A percentile compares a stretch with the other conserved stretches of the same genome.
Evolutionary conservation across 1,140 invertebrate species (phyloP).

Genomic region (Macrobrachium nipponense): DNA sequence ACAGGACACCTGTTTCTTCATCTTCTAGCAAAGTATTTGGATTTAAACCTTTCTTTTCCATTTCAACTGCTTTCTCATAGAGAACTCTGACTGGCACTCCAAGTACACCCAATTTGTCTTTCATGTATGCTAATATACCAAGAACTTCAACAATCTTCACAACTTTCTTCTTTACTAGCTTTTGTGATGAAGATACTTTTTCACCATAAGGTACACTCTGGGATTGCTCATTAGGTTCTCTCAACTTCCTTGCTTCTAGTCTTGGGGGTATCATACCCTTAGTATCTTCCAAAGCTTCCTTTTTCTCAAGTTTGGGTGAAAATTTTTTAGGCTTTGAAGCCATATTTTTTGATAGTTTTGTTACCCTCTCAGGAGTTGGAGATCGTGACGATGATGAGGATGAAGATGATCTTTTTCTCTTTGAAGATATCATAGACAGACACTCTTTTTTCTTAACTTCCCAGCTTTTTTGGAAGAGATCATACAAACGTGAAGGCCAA

Average conservation of each 20-base stretch:
- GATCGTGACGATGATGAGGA: neutral
- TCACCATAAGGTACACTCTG: neutral
- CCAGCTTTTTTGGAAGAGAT: conserved; percentile 13
- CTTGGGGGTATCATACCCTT: neutral
- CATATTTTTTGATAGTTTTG: neutral
- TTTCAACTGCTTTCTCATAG: conserved; percentile 17
- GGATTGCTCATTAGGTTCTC: too few relatives aligned
- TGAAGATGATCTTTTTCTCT: neutral
- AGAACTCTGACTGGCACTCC: conserved; percentile 4
- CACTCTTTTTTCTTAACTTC: conserved; percentile 22
- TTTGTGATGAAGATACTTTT: neutral
- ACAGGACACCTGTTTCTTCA: neutral
- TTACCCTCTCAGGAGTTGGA: neutral
- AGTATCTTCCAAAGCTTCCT: neutral
- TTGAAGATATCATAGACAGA: conserved; percentile 2
- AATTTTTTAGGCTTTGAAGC: neutral
- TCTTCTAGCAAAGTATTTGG: neutral
- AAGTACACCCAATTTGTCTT: conserved; percentile 27
- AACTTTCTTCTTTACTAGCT: neutral
- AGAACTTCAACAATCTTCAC: conserved; percentile 15
- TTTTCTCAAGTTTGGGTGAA: too few relatives aligned
- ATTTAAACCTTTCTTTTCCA: conserved; percentile 16
- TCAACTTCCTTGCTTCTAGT: too few relatives aligned
- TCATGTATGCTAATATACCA: conserved; percentile 20
- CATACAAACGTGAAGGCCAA: conserved; percentile 14